Conservation (phyloP, 2,797 vertebrate species). For the Brachymystax lenok region DNA sequence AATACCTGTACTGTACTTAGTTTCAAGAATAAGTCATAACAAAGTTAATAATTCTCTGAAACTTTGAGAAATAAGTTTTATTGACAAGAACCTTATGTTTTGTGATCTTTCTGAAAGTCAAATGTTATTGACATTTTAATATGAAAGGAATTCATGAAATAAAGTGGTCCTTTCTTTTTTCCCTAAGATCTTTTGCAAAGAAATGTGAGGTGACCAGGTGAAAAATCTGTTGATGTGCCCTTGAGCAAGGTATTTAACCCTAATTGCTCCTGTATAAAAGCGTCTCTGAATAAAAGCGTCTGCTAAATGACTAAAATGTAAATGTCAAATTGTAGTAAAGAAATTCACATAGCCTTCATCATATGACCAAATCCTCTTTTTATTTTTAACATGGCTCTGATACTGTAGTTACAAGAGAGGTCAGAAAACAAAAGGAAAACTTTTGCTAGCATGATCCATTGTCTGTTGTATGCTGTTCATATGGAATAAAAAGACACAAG, state of each 20-base stretch:
- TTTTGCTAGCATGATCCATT: not conserved
- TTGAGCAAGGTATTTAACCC: too few relatives aligned
- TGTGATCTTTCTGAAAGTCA: not conserved
- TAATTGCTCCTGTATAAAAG: too few relatives aligned
- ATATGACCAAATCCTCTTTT: too few relatives aligned
- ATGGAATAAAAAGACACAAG: not conserved
- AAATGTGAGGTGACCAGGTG: too few relatives aligned
- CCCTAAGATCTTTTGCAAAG: too few relatives aligned
- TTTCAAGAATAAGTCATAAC: not conserved
- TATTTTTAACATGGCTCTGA: not conserved
- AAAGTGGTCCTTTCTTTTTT: too few relatives aligned
- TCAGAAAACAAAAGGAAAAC: not conserved
- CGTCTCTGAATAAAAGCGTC: too few relatives aligned
- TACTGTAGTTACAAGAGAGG: not conserved
- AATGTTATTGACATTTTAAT: too few relatives aligned
- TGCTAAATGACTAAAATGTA: too few relatives aligned
- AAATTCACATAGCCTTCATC: too few relatives aligned
- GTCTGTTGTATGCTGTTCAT: not conserved
- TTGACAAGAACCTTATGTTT: not conserved
- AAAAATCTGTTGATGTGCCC: too few relatives aligned
- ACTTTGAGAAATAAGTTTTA: not conserved
- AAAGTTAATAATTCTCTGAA: not conserved
- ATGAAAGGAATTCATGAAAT: not conserved
- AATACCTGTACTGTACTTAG: not conserved
- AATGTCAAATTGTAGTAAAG: too few relatives aligned